Base-by-base conservation (phyloP, 2,797 vertebrate genomes). In the Phoeniculus purpureus region DNA sequence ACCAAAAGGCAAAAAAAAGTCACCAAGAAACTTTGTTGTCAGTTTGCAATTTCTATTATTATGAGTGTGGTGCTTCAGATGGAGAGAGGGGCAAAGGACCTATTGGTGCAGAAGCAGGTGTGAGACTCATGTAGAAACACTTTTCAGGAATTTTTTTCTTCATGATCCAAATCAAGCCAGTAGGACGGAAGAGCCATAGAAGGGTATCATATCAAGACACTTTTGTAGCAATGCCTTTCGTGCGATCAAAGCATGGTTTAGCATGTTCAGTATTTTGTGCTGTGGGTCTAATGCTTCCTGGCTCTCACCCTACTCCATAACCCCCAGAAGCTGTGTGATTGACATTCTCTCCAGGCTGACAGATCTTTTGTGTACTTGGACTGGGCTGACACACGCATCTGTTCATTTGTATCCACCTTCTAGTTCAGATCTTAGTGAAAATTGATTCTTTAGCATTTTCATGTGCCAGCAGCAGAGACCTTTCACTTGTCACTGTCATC, bases 401-500 rank as follows among this genome's bases (percentile, higher is more conserved):
- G 50, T 29, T 82, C 21, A 48, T 89, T 92, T 82, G n/a, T 77
- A 51, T 76, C 71, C 85, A 40, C 66, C 59, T 90, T 82, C 37
- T 68, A 61, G 61, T 82, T 62, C 59, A 91, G 68, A 87, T 81
- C 60, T 86, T 79, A 81, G 68, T 87, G 81, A 68, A 94, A 95
- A 93, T 8, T 88, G 72, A 90, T 81, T 93, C 83, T 89, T 82
- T 85, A 68, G 56, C 19, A 82, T 92, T 95, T 88, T 59, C 48
- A 27, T 68, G 79, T 66, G 47, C 81, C 87, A 61, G 32, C 26
- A 80, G 32, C 1, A 0, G 50, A 78, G 83, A 90, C 55, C 65
- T 93, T 96, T 94, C 58, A 51, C 74, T 76, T 71, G 52, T 82
- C 81, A 81, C 79, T 6, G 3, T 80, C 85, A 74, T 67, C 52